These are phyloP conservation scores for Menura novaehollandiae DNA, from an alignment of 2,113 vertebrate genomes.

Conservation along the genomic window DNA sequence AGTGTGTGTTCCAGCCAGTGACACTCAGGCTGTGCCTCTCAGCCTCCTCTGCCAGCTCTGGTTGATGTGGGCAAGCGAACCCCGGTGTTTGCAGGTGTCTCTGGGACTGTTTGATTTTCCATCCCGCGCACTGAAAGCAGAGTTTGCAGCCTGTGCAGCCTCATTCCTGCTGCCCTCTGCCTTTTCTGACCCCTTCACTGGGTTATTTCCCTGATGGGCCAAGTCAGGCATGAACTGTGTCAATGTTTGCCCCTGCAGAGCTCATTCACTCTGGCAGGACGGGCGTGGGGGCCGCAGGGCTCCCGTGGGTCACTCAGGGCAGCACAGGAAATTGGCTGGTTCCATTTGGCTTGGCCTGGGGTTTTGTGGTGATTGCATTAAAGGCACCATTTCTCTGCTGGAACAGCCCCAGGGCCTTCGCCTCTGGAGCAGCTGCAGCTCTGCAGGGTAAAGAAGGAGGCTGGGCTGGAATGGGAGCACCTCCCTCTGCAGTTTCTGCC, in stretches of 20 bases:
- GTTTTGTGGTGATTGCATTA: background rate
- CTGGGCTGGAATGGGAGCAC: background rate
- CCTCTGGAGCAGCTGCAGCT: fast-evolving
- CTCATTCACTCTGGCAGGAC: background rate
- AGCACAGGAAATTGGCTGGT: background rate
- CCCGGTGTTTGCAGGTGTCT: background rate
- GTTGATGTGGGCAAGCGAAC: fast-evolving
- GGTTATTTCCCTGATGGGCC: background rate
- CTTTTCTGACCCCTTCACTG: background rate
- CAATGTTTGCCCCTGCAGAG: background rate
- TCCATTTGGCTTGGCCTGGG: background rate
- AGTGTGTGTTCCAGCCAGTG: background rate
- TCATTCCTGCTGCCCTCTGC: background rate
- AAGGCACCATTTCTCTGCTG: background rate
- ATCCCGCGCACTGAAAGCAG: background rate
- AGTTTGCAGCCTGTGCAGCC: background rate
- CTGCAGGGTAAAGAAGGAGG: background rate
- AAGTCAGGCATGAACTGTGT: background rate
- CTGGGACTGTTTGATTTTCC: slow-evolving; percentile 41
- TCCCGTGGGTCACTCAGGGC: fast-evolving
- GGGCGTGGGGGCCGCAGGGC: fast-evolving
- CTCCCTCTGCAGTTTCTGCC: background rate
- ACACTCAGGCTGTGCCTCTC: background rate
- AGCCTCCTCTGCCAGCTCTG: background rate
- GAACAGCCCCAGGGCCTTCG: background rate